Conservation (phyloP, 2,888 invertebrate species). For the Cephalotes varians region DNA sequence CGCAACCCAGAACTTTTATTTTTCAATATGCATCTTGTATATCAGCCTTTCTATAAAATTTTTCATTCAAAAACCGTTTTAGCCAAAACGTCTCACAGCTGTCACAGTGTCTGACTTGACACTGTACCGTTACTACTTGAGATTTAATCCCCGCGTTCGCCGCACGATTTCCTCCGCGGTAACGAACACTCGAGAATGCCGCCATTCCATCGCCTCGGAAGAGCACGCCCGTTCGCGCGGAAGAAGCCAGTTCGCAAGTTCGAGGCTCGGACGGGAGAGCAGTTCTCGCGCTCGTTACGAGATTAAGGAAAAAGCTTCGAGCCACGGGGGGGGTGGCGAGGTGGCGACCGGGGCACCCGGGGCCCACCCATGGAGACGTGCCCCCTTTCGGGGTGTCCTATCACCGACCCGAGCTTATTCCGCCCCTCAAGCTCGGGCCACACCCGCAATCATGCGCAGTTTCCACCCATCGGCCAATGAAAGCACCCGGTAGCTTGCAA, state of each 20-base stretch:
- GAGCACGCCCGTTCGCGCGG: conserved; percentile 59
- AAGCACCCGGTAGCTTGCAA: conserved; percentile 79
- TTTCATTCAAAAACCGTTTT: background rate
- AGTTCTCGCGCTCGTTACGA: conserved; percentile 71
- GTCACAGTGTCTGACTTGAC: conserved; percentile 12
- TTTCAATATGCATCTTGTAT: background rate
- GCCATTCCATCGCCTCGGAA: conserved; percentile 34
- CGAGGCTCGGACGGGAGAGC: conserved; percentile 62
- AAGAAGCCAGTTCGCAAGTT: conserved; percentile 72
- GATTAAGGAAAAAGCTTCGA: conserved; percentile 75
- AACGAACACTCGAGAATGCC: conserved; percentile 38
- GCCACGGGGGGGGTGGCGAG: conserved; percentile 56
- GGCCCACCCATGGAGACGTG: conserved; percentile 82
- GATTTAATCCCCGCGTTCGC: conserved; percentile 32
- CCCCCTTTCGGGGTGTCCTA: conserved; percentile 80
- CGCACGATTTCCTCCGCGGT: conserved; percentile 28
- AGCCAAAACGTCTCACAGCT: background rate
- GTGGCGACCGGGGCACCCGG: conserved; percentile 40
- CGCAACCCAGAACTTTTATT: background rate
- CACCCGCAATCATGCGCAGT: conserved; percentile 84
- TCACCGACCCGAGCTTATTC: conserved; percentile 81
- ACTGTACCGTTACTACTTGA: conserved; percentile 35
- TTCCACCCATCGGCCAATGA: conserved; percentile 84
- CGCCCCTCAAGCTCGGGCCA: conserved; percentile 81
- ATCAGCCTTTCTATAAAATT: background rate